Conservation (phyloP, 2,797 vertebrate species). For the Rhynchotus rufescens region DNA sequence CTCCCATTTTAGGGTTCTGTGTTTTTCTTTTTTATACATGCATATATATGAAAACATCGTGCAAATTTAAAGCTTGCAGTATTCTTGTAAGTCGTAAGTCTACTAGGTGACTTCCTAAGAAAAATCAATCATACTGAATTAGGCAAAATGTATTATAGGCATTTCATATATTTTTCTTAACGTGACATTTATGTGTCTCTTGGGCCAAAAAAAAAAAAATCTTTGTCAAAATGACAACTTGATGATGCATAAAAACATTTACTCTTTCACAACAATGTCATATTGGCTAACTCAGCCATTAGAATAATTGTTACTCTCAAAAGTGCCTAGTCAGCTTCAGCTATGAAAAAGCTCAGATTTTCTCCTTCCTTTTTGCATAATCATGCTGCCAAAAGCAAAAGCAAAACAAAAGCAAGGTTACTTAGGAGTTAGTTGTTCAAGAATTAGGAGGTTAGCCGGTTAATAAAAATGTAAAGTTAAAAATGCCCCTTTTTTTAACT, state of each 20-base stretch:
- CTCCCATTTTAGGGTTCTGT: background rate
- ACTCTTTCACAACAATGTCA: background rate
- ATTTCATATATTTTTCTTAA: background rate
- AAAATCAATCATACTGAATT: background rate
- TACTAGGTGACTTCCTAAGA: background rate
- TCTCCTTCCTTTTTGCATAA: background rate
- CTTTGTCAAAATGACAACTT: conserved; percentile 23
- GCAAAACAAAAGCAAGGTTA: background rate
- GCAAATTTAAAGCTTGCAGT: background rate
- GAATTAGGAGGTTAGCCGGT: background rate
- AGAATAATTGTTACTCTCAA: conserved; percentile 16
- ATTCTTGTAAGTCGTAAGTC: background rate
- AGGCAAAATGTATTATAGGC: background rate
- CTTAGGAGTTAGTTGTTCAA: background rate
- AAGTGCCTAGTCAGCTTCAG: background rate
- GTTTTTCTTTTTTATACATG: background rate
- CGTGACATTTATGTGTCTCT: background rate
- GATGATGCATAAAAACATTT: background rate
- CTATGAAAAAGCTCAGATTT: background rate
- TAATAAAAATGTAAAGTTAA: background rate
- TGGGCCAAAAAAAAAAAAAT: background rate
- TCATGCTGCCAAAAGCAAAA: background rate
- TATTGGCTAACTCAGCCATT: background rate
- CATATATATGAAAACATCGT: background rate
- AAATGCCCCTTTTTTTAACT: background rate